phyloP scores from a whole-genome alignment of 2,113 vertebrate genomes.

The Phainopepla nitens region DNA sequence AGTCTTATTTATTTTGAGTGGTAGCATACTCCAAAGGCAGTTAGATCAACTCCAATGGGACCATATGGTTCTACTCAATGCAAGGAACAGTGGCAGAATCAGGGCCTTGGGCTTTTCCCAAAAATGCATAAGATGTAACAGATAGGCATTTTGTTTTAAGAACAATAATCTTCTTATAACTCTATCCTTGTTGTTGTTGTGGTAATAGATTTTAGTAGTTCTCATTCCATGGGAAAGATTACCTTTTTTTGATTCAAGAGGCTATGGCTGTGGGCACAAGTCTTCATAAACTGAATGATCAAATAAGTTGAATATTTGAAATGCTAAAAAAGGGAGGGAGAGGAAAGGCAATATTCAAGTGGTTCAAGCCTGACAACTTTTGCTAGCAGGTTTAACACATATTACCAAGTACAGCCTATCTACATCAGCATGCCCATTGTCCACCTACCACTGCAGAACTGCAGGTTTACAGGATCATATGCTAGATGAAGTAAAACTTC shows the following conservation, averaged over 20 bases:
- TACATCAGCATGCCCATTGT: accelerated
- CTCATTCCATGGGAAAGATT: background rate
- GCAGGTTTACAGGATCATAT: background rate
- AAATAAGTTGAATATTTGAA: background rate
- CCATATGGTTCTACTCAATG: constrained; percentile 55
- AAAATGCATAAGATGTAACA: constrained; percentile 27
- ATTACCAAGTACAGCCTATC: background rate
- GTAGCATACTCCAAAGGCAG: constrained; percentile 44
- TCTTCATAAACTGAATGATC: background rate
- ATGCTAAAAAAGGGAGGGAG: background rate
- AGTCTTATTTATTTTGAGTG: constrained; percentile 58
- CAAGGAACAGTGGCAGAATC: constrained; percentile 17
- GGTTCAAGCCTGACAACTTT: background rate
- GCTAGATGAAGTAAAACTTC: background rate
- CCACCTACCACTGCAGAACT: background rate
- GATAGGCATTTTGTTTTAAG: constrained; percentile 39
- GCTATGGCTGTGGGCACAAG: background rate
- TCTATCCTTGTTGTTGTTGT: background rate
- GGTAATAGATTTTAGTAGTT: constrained; percentile 3
- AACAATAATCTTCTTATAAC: constrained; percentile 42
- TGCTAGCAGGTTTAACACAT: background rate
- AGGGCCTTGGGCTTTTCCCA: constrained; percentile 47
- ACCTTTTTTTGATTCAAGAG: background rate
- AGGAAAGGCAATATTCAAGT: background rate
- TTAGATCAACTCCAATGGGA: constrained; percentile 37